Percentiles rank a stretch among this genome's conserved stretches.
Conservation (phyloP, 2,797 vertebrate species). For the Manis pentadactyla region DNA sequence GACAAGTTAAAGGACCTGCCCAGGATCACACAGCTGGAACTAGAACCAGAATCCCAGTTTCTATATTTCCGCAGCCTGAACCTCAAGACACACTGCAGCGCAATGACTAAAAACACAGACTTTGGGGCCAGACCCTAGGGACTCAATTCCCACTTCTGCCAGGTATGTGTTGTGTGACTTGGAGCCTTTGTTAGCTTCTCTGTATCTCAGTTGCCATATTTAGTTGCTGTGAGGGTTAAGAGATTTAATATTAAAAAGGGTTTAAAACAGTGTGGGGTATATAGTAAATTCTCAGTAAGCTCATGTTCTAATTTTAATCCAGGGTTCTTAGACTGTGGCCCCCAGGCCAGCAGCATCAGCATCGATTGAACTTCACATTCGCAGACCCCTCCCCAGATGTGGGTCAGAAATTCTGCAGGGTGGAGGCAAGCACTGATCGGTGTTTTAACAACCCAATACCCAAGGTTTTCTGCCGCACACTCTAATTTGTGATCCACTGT, state of each 20-base stretch:
- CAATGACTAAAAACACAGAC: fast-evolving
- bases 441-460: not conserved
- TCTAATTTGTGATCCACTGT: not conserved
- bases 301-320: not conserved
- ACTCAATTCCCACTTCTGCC: not conserved
- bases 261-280: not conserved
- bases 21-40: not conserved
- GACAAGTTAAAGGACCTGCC: not conserved
- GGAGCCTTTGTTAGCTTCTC: not conserved
- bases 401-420: not conserved
- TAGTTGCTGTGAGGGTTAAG: not conserved
- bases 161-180: fast-evolving
- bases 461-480: fast-evolving
- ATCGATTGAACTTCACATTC: not conserved
- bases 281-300: not conserved
- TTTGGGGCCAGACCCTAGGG: not conserved
- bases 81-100: not conserved
- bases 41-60: not conserved
- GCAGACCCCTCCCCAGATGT: too few relatives aligned
- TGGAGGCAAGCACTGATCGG: not conserved
- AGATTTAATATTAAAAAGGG: not conserved
- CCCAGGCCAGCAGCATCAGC: not conserved
- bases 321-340: not conserved
- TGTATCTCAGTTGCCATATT: not conserved
- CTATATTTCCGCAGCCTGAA: not conserved